Base-by-base conservation (phyloP, 2,113 vertebrate genomes). In the Burhinus bistriatus region DNA sequence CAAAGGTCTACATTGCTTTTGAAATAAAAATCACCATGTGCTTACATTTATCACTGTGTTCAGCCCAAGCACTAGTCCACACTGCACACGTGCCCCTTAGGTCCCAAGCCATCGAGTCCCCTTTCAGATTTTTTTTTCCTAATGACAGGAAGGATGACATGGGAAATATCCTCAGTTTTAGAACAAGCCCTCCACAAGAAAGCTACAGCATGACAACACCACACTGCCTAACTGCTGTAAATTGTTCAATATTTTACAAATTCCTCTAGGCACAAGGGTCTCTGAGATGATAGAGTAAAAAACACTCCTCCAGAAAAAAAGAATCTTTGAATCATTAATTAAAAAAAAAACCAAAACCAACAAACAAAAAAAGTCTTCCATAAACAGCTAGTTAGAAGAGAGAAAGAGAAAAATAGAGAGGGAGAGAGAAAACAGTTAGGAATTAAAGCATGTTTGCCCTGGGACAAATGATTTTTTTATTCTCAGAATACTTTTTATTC, bases 191-290 rank as follows among this genome's bases (percentile, higher is more conserved):
- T 47, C 59, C 49, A 70, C 23, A 80, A 47, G 52, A 76, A 15
- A 66, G 26, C 11, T 54, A 70, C 25, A 64, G 26, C 16, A 83
- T 18, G 29, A 45, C 85, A 94, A 75, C 29, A 34, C 42, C 42
- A 4, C 47, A 27, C 34, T 69, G n/a, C 34, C 75, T 79, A 58
- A 49, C 58, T 73, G 34, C 23, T 40, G 20, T 52, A 95, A 90
- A 92, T 85, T 44, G 13, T 87, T 90, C n/a, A 58, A 7, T 72
- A 79, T 83, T 87, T 91, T 83, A 76, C 38, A 59, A 66, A 29
- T 59, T 93, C 57, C 34, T 82, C 17, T 34, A 61, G 36, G 70
- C 49, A 85, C 32, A 58, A 84, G 11, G 40, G 62, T 30, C 11
- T 79, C 45, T 73, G 52, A 80, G 23, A 30, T 66, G 52, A 69